phyloP scores from a whole-genome alignment of 1,140 invertebrate genomes.

The Caenorhabditis tropicalis region DNA sequence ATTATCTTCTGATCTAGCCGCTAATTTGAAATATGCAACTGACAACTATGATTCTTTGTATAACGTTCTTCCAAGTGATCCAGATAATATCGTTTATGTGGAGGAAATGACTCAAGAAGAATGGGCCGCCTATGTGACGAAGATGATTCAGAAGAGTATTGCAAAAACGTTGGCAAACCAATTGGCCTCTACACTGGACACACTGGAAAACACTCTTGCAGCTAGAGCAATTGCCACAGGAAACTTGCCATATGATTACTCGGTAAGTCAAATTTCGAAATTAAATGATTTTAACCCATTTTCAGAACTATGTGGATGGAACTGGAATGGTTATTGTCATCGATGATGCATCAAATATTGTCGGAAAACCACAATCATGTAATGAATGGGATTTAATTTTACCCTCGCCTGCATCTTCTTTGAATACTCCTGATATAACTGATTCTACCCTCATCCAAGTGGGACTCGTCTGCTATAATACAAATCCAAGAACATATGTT shows the following conservation, averaged over 20 bases:
- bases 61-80: conserved; percentile 48
- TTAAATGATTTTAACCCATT: neutral
- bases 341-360: conserved; percentile 8
- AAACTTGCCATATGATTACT: conserved; percentile 9
- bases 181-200: conserved; percentile 33
- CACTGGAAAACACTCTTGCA: conserved; percentile 48
- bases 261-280: neutral
- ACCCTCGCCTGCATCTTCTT: neutral
- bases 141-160: conserved; percentile 47
- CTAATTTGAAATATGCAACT: conserved; percentile 44
- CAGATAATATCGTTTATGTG: conserved; percentile 51
- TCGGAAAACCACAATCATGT: neutral
- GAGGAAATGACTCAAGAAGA: conserved; percentile 54
- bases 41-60: conserved; percentile 47
- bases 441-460: conserved; percentile 29
- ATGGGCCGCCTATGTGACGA: conserved; percentile 49
- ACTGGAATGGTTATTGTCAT: conserved; percentile 27
- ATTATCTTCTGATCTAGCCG: conserved; percentile 36
- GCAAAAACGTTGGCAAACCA: conserved; percentile 37
- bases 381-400: neutral
- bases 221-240: neutral
- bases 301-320: conserved; percentile 27
- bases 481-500: conserved; percentile 52
- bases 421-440: neutral
- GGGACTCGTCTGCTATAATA: conserved; percentile 43